Conservation (phyloP, 64 coral and sea anemone species). For the Dendronephthya gigantea region DNA sequence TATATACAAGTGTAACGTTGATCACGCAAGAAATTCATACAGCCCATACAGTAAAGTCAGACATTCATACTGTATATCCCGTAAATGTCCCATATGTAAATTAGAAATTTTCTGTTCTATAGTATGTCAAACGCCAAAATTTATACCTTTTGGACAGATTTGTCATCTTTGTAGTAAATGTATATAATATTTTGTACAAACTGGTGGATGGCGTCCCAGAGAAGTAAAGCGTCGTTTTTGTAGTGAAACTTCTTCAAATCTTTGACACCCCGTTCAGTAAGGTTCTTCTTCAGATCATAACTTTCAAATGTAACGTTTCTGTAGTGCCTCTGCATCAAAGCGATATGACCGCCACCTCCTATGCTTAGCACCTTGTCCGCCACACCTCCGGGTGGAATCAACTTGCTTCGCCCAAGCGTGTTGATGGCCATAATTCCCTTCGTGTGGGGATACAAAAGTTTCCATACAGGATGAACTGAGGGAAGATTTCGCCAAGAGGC, state of each 20-base stretch:
- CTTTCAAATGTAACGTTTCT: neutral
- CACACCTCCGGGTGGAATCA: neutral
- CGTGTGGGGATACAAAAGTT: constrained; percentile 7
- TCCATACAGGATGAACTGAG: neutral
- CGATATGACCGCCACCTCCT: constrained; percentile 15
- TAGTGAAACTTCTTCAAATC: neutral
- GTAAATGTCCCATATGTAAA: too few relatives aligned
- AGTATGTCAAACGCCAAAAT: too few relatives aligned
- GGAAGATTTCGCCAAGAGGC: neutral
- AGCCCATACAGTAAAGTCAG: too few relatives aligned
- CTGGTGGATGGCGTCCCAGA: neutral
- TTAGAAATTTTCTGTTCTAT: too few relatives aligned
- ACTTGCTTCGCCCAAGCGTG: neutral
- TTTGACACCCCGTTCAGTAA: neutral
- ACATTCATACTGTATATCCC: too few relatives aligned
- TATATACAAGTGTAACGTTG: too few relatives aligned
- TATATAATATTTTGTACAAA: neutral
- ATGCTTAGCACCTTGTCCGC: neutral
- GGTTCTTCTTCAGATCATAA: neutral
- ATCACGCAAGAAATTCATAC: too few relatives aligned
- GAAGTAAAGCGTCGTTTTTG: neutral
- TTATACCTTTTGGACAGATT: neutral
- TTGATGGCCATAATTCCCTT: constrained; percentile 12
- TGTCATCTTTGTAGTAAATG: neutral
- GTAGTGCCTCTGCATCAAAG: constrained; percentile 4